phyloP scores from a whole-genome alignment of 2,888 invertebrate species.

The Trachelus stipa region DNA sequence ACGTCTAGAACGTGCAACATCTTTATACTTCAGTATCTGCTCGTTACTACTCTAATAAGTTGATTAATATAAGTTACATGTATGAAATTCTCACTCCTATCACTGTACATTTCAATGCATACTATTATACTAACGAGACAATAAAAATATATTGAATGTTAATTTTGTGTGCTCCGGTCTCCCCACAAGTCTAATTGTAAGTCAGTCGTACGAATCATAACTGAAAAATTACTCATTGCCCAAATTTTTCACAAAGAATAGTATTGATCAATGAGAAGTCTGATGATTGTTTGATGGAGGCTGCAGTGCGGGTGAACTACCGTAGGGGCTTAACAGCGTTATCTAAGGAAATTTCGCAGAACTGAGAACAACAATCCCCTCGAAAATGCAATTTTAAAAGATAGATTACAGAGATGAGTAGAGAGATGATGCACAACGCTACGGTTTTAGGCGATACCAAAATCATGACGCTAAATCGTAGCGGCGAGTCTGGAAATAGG shows the following conservation, averaged over 20 bases:
- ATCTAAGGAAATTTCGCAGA: too few relatives aligned
- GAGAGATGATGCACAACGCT: too few relatives aligned
- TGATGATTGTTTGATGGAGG: too few relatives aligned
- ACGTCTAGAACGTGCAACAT: background rate
- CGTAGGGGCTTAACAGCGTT: too few relatives aligned
- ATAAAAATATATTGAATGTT: slow-evolving; percentile 64
- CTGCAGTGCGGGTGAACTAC: too few relatives aligned
- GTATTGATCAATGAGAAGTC: too few relatives aligned
- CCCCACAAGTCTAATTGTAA: background rate
- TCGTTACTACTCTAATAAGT: background rate
- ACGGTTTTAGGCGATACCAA: too few relatives aligned
- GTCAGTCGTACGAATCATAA: background rate
- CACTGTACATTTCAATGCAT: slow-evolving; percentile 52
- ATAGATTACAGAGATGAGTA: too few relatives aligned
- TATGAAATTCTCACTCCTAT: slow-evolving; percentile 47
- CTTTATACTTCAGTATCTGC: background rate
- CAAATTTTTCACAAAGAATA: background rate
- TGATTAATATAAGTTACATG: background rate
- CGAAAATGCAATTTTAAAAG: too few relatives aligned
- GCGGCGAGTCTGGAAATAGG: too few relatives aligned
- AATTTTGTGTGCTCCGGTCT: background rate
- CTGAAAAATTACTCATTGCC: background rate
- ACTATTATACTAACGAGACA: slow-evolving; percentile 58
- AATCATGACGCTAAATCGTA: too few relatives aligned
- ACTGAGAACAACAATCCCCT: too few relatives aligned